These are phyloP conservation scores for Malurus splendens DNA, from an alignment of 2,797 vertebrate genomes.

Conservation along the genomic window DNA sequence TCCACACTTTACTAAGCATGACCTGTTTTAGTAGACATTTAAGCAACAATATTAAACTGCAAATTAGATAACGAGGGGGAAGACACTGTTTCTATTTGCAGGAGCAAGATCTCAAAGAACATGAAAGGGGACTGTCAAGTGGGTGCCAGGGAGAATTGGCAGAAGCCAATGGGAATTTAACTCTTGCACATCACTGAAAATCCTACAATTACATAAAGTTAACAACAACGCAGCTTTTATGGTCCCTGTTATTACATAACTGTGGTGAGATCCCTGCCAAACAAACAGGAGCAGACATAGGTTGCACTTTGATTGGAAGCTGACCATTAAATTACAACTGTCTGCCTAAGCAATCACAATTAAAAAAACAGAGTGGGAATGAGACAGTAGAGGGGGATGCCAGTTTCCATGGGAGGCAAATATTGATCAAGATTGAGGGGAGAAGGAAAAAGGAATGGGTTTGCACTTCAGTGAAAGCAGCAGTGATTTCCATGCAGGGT, in stretches of 20 bases:
- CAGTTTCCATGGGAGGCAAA: background rate
- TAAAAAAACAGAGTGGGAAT: background rate
- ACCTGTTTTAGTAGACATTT: conserved; percentile 33
- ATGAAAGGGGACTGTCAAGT: background rate
- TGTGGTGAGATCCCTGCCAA: conserved; percentile 2
- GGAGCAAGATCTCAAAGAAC: conserved; percentile 7
- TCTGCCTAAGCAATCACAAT: background rate
- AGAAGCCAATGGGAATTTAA: background rate
- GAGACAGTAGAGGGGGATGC: background rate
- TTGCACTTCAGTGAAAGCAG: background rate
- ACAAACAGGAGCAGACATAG: conserved; percentile 7
- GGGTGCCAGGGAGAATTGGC: background rate
- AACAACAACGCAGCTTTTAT: conserved; percentile 16
- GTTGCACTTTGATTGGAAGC: background rate
- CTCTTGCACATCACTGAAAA: background rate
- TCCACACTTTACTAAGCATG: conserved; percentile 53
- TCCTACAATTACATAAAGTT: conserved; percentile 6
- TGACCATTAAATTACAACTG: background rate
- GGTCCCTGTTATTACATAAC: background rate
- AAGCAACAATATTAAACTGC: conserved; percentile 23
- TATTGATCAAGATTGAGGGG: background rate
- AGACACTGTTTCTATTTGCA: conserved; percentile 27
- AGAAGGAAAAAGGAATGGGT: background rate
- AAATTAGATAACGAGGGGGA: conserved; percentile 24
- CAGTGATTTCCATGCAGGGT: background rate